Percentiles rank a stretch among this genome's conserved stretches.
Conservation (phyloP, 2,113 vertebrate species). For the Ariopsis seemanni region DNA sequence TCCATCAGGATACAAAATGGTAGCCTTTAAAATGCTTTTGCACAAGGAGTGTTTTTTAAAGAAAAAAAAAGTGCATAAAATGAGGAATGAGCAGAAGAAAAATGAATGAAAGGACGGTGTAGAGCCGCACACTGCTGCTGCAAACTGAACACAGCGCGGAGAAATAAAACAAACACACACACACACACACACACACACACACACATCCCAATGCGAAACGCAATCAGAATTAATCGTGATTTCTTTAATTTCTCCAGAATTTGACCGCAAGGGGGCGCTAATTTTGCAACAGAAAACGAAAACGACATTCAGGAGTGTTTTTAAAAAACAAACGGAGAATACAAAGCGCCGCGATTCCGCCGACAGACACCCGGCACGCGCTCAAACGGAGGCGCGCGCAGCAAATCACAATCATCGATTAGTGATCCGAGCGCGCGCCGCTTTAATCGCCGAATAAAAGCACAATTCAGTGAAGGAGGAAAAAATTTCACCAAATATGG, state of each 20-base stretch:
- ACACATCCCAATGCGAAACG: conserved; percentile 5
- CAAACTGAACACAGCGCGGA: neutral
- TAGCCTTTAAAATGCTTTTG: neutral
- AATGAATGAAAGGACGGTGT: neutral
- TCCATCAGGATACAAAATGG: neutral
- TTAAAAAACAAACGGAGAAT: conserved; percentile 57
- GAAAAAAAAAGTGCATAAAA: neutral
- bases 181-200: neutral
- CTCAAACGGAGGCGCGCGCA: neutral
- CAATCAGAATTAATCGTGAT: conserved; percentile 72
- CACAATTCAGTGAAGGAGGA: conserved; percentile 62
- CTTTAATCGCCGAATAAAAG: conserved; percentile 57
- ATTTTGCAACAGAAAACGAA: conserved; percentile 72
- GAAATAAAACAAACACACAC: neutral
- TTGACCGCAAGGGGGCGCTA: conserved; percentile 85
- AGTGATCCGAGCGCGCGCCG: neutral
- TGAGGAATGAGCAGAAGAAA: neutral
- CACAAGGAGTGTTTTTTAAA: neutral
- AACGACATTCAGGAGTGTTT: conserved; percentile 51
- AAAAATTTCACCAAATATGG: conserved; percentile 78
- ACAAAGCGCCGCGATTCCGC: neutral
- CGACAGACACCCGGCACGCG: neutral
- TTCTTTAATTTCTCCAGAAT: conserved; percentile 77
- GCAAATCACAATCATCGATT: neutral
- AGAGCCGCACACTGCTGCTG: neutral